Base-by-base conservation (phyloP, 2,888 invertebrate genomes). In the Marronus borbonicus region DNA sequence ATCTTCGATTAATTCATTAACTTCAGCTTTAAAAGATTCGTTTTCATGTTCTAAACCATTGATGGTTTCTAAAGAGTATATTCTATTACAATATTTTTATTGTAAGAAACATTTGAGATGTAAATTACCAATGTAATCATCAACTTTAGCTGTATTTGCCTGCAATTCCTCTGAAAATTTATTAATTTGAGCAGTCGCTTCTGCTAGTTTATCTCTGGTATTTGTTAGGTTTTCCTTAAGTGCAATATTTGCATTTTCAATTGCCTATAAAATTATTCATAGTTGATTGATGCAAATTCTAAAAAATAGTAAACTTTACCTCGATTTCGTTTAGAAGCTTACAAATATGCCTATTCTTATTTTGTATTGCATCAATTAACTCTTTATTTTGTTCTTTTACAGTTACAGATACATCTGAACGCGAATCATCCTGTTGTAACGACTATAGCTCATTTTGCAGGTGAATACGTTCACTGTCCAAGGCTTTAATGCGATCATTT, bases 281-380 rank as follows among this genome's bases (percentile, higher is more conserved):
- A 0, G 8, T 17, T 17, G 17, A 17, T 17, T 17, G 17, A 8
- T n/a, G n/a, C 5, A 17, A 8, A 44, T 12, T 36, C 44, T 20
- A 58, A 20, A 20, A 24, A 20, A 20, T 58, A 4, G 20, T 58
- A 17, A 7, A 20, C 14, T 17, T 20, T 88, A 95, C 95, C 89
- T 95, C 95, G 20, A 95, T 91, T 86, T 96, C 95, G 62, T 89
- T 89, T 12, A 96, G 88, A 20, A 96, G 88, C 85, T 94, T 93
- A 79, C 93, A 93, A 31, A 96, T 94, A 84, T 96, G 95, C 83
- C 92, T 93, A 86, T 95, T 96, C 87, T 95, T 96, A 81, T 91
- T 91, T 44, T 91, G 89, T 1, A 93, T 84, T 79, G 91, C 89
- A 81, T 92, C 91, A 24, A 90, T 87, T n/a, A 92, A 83, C 80